Evolutionary conservation across 92 coral and sea anemone genomes (phyloP).

Genomic region (Phenganax stokvisi): DNA sequence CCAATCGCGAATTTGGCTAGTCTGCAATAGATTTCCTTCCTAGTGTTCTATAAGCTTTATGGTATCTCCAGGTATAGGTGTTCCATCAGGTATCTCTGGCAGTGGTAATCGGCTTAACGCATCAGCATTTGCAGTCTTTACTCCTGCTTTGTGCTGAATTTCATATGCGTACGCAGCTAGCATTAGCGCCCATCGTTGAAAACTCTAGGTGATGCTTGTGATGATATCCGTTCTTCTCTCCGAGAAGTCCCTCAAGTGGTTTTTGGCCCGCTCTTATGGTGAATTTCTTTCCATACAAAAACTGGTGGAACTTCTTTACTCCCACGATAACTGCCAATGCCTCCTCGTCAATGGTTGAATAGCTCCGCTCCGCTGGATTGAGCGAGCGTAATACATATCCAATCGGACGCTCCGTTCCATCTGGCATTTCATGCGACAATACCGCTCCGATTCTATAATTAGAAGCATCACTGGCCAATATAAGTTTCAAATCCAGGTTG

Average conservation of each 20-base stretch:
- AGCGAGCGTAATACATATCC: too few relatives aligned
- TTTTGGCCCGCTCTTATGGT: background rate
- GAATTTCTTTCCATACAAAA: too few relatives aligned
- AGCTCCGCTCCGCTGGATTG: background rate
- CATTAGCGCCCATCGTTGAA: slow-evolving; percentile 24
- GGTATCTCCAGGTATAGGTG: slow-evolving; percentile 41
- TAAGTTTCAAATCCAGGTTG: too few relatives aligned
- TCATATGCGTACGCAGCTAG: slow-evolving; percentile 14
- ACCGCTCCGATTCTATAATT: too few relatives aligned
- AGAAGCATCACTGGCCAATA: too few relatives aligned
- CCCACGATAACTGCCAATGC: background rate
- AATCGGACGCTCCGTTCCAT: too few relatives aligned
- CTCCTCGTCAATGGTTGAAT: background rate
- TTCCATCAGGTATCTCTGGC: background rate
- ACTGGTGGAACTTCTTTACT: too few relatives aligned
- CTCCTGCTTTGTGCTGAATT: too few relatives aligned
- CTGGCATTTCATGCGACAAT: too few relatives aligned
- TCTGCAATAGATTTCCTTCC: slow-evolving; percentile 46
- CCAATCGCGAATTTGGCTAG: slow-evolving; percentile 49
- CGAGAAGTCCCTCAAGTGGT: slow-evolving; percentile 45
- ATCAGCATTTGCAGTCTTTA: background rate
- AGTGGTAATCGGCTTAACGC: too few relatives aligned
- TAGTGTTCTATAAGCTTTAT: slow-evolving; percentile 50
- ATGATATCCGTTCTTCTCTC: slow-evolving; percentile 37
- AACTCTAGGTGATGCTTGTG: too few relatives aligned